These are phyloP conservation scores for Paramisgurnus dabryanus DNA, from an alignment of 2,113 vertebrate genomes.

Conservation along the genomic window DNA sequence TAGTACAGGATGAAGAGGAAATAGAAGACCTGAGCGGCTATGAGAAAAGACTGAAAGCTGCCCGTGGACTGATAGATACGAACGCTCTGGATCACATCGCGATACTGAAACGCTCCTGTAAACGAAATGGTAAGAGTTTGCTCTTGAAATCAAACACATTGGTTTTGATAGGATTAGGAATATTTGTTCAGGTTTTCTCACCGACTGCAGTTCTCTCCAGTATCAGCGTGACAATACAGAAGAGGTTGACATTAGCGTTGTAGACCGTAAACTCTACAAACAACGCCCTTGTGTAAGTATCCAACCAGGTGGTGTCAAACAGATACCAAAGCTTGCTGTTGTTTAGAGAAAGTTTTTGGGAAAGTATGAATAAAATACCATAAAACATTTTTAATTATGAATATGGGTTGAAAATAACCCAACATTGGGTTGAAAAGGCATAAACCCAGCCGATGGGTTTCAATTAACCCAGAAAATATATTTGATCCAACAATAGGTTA, in stretches of 20 bases:
- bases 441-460: no score
- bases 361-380: not conserved
- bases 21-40: slow-evolving; percentile 86
- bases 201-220: slow-evolving; percentile 88
- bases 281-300: slow-evolving; percentile 85
- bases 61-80: slow-evolving; percentile 86
- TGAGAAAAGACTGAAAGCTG: slow-evolving; percentile 87
- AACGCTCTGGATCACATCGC: slow-evolving; percentile 80
- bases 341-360: not conserved
- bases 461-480: no score
- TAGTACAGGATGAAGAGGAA: slow-evolving; percentile 91
- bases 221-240: slow-evolving; percentile 85
- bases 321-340: slow-evolving; percentile 84
- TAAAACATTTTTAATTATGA: no score
- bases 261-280: slow-evolving; percentile 95
- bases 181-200: slow-evolving; percentile 59
- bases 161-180: not conserved
- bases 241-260: slow-evolving; percentile 94
- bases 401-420: no score
- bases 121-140: not conserved
- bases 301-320: slow-evolving; percentile 86
- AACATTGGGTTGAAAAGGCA: no score
- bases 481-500: no score
- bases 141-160: not conserved
- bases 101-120: slow-evolving; percentile 86